Conservation (phyloP, 2,113 vertebrate genomes). For the Empidonax alnorum region DNA sequence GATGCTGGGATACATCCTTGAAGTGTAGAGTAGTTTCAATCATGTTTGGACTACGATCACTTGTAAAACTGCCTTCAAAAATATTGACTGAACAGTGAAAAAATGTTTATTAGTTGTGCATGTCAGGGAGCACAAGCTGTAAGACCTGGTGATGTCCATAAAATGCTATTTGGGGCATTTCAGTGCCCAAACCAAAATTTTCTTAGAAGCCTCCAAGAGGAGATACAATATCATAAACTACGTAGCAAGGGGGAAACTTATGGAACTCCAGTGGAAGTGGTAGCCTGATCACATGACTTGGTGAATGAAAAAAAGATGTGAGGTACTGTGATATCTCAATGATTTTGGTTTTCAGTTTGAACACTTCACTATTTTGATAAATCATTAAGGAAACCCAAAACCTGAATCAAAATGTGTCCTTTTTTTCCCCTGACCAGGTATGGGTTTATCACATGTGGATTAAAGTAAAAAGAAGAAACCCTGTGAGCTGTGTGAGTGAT, state of each 20-base stretch:
- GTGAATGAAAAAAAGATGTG: background rate
- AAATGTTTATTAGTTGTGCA: background rate
- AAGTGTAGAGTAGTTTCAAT: background rate
- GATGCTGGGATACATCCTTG: background rate
- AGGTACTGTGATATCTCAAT: background rate
- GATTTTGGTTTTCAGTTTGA: background rate
- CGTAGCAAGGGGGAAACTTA: background rate
- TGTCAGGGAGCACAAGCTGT: background rate
- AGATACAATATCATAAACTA: background rate
- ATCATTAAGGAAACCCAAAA: background rate
- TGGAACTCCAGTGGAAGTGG: background rate
- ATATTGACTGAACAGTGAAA: background rate
- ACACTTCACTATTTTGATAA: background rate
- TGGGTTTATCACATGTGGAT: no score
- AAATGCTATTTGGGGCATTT: background rate
- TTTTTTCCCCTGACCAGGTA: background rate
- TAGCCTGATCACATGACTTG: background rate
- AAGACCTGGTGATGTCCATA: background rate
- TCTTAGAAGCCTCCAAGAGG: background rate
- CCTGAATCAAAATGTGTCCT: background rate
- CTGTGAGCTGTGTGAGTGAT: accelerated
- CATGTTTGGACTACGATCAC: background rate
- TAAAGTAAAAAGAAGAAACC: background rate
- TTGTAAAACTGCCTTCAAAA: background rate
- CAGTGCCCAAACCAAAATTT: background rate